Evolutionary conservation across 2,888 invertebrate genomes (phyloP).

Genomic region (Plebejus anna): DNA sequence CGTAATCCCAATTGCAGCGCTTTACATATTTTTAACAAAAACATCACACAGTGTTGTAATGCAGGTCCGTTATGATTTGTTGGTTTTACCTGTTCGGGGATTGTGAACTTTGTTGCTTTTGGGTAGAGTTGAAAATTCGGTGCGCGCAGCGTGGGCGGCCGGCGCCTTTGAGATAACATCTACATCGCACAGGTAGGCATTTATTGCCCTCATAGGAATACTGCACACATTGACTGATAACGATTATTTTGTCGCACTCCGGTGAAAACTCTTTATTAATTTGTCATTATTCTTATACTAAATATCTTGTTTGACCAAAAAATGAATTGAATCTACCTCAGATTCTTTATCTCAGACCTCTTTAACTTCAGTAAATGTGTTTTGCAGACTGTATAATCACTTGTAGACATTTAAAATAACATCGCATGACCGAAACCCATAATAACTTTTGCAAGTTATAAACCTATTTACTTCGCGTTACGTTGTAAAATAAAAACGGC

Average conservation of each 20-base stretch:
- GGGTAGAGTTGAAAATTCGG: neutral
- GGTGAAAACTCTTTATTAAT: conserved; percentile 1
- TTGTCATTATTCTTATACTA: neutral
- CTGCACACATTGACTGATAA: conserved; percentile 14
- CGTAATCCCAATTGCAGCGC: conserved; percentile 23
- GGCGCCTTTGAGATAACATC: conserved; percentile 78
- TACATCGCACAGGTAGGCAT: conserved; percentile 74
- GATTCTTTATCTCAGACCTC: neutral
- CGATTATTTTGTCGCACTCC: conserved; percentile 18
- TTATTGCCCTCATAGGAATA: conserved; percentile 47
- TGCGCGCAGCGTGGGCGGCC: conserved; percentile 47
- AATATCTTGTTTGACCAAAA: neutral
- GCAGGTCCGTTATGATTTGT: conserved; percentile 27
- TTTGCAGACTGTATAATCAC: no score
- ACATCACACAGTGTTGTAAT: conserved; percentile 20
- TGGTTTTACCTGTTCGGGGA: neutral
- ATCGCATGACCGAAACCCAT: conserved; percentile 9
- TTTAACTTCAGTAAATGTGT: neutral
- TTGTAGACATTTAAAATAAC: neutral
- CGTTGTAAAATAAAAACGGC: conserved; percentile 17
- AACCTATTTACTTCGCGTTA: conserved; percentile 10
- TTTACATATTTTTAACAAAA: conserved; percentile 27
- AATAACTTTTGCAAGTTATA: conserved; percentile 16
- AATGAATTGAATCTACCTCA: neutral
- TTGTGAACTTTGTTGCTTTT: neutral